These are phyloP conservation scores for Pavo muticus DNA, from an alignment of 2,113 vertebrate species.

Conservation along the genomic window DNA sequence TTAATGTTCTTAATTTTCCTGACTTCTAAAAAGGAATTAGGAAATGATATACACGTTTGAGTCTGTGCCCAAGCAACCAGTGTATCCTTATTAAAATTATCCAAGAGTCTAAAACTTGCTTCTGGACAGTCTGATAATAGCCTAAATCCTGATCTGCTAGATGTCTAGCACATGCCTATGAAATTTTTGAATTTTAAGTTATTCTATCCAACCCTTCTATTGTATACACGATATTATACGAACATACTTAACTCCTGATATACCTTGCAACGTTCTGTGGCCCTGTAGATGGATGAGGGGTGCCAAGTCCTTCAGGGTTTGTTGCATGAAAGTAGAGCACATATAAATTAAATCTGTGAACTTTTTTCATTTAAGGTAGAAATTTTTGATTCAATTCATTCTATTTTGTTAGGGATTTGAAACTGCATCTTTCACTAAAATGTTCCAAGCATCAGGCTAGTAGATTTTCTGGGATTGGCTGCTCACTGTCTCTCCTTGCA, in stretches of 20 bases:
- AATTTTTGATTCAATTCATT: neutral
- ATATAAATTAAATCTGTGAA: neutral
- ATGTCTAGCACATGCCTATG: neutral
- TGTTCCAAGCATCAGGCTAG: slow-evolving; percentile 46
- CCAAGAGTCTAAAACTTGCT: neutral
- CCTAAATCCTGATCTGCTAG: neutral
- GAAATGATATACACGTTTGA: slow-evolving; percentile 16
- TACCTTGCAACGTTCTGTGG: neutral
- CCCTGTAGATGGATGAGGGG: neutral
- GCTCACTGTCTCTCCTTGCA: slow-evolving; percentile 42
- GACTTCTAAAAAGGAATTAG: slow-evolving; percentile 17
- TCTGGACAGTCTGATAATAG: neutral
- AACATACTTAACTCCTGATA: neutral
- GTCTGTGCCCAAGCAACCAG: neutral
- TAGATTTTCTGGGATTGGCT: slow-evolving; percentile 63
- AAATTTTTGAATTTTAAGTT: neutral
- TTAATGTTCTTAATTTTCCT: slow-evolving; percentile 41
- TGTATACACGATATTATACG: neutral
- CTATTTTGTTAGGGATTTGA: slow-evolving; percentile 45
- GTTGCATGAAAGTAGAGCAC: neutral
- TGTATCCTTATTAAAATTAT: slow-evolving; percentile 14
- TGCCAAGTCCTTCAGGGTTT: neutral
- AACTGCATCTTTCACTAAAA: slow-evolving; percentile 16
- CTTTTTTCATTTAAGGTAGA: slow-evolving; percentile 14
- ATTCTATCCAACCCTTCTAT: neutral